Evolutionary conservation across 2,113 vertebrate species (phyloP).

Genomic region (Terrapene triunguis): DNA sequence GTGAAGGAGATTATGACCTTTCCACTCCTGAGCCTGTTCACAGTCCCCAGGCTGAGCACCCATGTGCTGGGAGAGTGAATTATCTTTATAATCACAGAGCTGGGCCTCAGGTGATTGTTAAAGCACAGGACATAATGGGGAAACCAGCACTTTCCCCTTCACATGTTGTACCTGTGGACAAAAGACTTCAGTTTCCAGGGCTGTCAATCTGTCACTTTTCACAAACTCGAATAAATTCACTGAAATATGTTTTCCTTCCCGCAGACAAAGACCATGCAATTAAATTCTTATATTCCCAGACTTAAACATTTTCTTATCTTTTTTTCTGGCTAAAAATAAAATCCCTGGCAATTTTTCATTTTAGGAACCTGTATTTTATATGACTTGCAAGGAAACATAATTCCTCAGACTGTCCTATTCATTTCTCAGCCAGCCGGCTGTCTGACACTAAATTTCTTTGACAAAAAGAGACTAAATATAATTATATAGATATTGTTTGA

Average conservation of each 20-base stretch:
- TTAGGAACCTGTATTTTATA: neutral
- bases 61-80: neutral
- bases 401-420: neutral
- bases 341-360: neutral
- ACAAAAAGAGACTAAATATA: neutral
- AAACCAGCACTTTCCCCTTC: neutral
- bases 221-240: neutral
- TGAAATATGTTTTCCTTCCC: neutral
- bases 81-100: neutral
- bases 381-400: neutral
- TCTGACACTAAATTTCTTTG: slow-evolving; percentile 37
- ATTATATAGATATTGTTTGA: slow-evolving; percentile 7
- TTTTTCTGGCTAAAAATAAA: neutral
- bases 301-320: neutral
- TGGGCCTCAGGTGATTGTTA: neutral
- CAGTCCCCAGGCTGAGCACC: neutral
- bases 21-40: neutral
- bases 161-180: neutral
- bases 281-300: neutral
- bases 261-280: neutral
- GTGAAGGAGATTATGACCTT: neutral
- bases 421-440: neutral
- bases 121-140: neutral
- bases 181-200: slow-evolving; percentile 8
- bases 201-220: neutral